Conservation (phyloP, 1,140 invertebrate species). For the Episyrphus balteatus region DNA sequence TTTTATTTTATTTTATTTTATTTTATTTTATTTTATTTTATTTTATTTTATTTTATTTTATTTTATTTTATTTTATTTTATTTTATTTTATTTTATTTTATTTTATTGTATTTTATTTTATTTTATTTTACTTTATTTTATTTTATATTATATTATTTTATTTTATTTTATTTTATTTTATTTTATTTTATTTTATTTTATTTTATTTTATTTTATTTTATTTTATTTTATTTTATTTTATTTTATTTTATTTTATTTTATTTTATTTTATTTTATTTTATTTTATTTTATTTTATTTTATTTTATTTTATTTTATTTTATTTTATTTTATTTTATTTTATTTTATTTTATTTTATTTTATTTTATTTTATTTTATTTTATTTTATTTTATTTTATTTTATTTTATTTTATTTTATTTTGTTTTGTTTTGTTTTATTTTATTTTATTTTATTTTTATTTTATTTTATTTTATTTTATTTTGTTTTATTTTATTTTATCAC, state of each 20-base stretch:
- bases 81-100: no score
- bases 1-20: no score
- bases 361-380: conserved; percentile 8
- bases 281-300: background rate
- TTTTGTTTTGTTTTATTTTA: no score
- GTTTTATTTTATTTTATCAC: conserved; percentile 7
- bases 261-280: background rate
- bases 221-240: background rate
- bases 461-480: conserved; percentile 17
- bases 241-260: background rate
- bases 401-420: no score
- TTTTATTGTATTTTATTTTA: no score
- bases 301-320: background rate
- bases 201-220: background rate
- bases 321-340: background rate
- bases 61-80: no score
- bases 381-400: conserved; percentile 7
- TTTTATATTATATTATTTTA: no score
- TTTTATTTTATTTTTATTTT: no score
- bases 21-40: no score
- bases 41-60: no score
- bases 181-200: background rate
- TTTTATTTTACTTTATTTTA: no score
- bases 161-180: background rate
- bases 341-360: background rate